A percentile compares a stretch with the other conserved stretches of the same genome.
Evolutionary conservation across 2,888 invertebrate species (phyloP).

Genomic region (Cynaeus angustus): DNA sequence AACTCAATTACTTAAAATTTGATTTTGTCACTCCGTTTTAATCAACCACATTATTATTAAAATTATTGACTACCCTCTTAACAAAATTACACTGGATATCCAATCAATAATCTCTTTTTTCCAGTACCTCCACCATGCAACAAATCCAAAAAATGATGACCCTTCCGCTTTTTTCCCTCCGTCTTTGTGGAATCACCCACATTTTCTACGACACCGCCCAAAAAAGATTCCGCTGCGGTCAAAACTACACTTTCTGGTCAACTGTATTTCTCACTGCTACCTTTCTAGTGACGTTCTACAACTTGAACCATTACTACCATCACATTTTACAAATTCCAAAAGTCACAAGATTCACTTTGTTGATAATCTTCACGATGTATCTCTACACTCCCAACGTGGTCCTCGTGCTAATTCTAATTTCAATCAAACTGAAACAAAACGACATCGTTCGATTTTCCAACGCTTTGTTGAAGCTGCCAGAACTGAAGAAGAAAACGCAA

Average conservation of each 20-base stretch:
- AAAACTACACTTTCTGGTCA: constrained; percentile 11
- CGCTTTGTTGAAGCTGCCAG: not conserved
- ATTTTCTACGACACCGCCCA: constrained; percentile 6
- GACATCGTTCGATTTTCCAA: not conserved
- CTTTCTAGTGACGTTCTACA: constrained; percentile 9
- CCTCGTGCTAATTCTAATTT: not conserved
- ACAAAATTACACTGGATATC: too few species aligned
- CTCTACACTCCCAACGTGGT: constrained; percentile 11
- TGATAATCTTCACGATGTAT: constrained; percentile 5
- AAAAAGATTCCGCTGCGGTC: not conserved
- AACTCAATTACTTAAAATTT: too few species aligned
- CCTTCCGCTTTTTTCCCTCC: not conserved
- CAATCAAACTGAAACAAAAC: constrained; percentile 18
- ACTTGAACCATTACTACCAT: constrained; percentile 13
- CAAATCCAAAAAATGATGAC: too few species aligned
- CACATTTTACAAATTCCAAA: constrained; percentile 8
- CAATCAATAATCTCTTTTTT: too few species aligned
- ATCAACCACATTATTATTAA: too few species aligned
- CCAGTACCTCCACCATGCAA: too few species aligned
- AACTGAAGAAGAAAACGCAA: not conserved
- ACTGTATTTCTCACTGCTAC: not conserved
- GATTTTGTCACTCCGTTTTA: too few species aligned
- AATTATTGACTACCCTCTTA: too few species aligned
- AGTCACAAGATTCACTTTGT: constrained; percentile 5
- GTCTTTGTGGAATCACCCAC: constrained; percentile 3